Evolutionary conservation across 2,888 invertebrate genomes (phyloP).

Genomic region (Drosophila fungiperda): DNA sequence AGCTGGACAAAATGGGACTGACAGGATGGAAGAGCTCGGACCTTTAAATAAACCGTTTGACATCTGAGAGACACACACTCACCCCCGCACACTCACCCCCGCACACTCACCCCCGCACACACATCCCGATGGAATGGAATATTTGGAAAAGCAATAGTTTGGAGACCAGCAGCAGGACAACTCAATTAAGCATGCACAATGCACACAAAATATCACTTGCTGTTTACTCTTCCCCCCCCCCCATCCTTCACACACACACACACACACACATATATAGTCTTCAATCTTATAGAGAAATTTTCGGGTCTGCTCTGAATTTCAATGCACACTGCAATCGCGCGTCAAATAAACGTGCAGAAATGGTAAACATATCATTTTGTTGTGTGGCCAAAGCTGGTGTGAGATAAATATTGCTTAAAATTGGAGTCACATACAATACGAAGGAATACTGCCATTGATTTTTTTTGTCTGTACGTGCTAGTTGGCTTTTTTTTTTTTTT

Average conservation of each 20-base stretch:
- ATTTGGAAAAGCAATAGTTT: slow-evolving; percentile 28
- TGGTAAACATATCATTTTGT: slow-evolving; percentile 51
- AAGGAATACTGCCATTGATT: slow-evolving; percentile 65
- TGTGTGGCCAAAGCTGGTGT: slow-evolving; percentile 6
- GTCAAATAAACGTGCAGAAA: slow-evolving; percentile 53
- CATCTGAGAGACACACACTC: slow-evolving; percentile 45
- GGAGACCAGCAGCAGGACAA: slow-evolving; percentile 49
- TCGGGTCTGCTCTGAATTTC: slow-evolving; percentile 51
- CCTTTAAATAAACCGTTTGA: slow-evolving; percentile 68
- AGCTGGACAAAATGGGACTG: slow-evolving; percentile 4
- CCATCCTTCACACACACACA: neutral
- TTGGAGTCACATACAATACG: slow-evolving; percentile 70
- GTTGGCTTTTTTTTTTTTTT: slow-evolving; percentile 20
- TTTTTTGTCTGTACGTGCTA: slow-evolving; percentile 62
- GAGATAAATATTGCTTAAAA: slow-evolving; percentile 61
- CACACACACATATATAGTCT: no score
- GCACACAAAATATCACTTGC: slow-evolving; percentile 72
- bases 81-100: slow-evolving; percentile 11
- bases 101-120: slow-evolving; percentile 19
- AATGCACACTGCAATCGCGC: slow-evolving; percentile 61
- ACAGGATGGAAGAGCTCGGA: slow-evolving; percentile 21
- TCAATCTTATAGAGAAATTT: neutral
- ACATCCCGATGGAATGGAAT: slow-evolving; percentile 17
- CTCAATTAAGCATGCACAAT: slow-evolving; percentile 79
- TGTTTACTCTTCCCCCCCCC: slow-evolving; percentile 9